phyloP scores from a whole-genome alignment of 2,113 vertebrate species.

The Actenoides lindsayi region DNA sequence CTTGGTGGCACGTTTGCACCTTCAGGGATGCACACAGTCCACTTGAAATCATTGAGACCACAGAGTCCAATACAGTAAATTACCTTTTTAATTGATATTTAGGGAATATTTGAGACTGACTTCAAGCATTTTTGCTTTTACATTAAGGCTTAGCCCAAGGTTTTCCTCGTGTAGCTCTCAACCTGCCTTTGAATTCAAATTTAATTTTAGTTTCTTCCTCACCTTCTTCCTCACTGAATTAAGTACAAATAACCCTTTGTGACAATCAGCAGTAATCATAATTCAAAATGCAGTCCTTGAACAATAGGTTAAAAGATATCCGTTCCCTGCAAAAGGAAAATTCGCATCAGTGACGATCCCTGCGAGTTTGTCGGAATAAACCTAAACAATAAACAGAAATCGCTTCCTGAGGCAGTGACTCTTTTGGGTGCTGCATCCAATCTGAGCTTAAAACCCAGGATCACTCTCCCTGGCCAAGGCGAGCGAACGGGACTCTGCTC shows the following conservation, averaged over 20 bases:
- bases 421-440: background rate
- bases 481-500: accelerated
- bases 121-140: background rate
- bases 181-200: background rate
- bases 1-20: background rate
- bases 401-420: background rate
- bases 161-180: background rate
- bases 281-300: background rate
- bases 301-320: background rate
- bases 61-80: background rate
- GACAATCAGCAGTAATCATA: background rate
- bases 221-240: background rate
- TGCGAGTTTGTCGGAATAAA: background rate
- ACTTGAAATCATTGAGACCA: background rate
- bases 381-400: background rate
- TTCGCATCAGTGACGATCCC: background rate
- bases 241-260: background rate
- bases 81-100: background rate
- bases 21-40: background rate
- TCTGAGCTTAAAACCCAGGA: background rate
- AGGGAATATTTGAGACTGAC: background rate
- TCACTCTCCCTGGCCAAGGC: accelerated
- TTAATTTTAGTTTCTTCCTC: background rate
- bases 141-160: background rate
- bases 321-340: background rate